phyloP scores from a whole-genome alignment of 37 sponge, comb jelly and placozoan genomes.

The Halisarca cf. caerulea region DNA sequence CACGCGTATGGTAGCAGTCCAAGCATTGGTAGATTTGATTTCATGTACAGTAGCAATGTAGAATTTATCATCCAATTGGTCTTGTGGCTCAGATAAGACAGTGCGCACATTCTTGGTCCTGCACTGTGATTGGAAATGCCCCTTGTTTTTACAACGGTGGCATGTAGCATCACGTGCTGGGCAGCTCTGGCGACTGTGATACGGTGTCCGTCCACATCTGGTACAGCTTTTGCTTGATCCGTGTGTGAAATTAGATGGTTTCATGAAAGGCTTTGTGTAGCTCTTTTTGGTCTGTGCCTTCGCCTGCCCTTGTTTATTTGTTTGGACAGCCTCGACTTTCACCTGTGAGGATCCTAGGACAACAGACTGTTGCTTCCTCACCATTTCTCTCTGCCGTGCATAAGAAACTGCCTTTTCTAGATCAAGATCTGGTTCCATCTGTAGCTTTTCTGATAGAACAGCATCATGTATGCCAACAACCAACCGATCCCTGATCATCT shows the following conservation, averaged over 20 bases:
- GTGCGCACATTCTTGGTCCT: not conserved
- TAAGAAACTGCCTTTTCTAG: not conserved
- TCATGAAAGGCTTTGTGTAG: not conserved
- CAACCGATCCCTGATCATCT: slow-evolving; percentile 30
- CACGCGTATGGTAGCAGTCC: not conserved
- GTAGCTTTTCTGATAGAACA: not conserved
- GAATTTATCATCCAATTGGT: not conserved
- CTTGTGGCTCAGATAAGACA: not conserved
- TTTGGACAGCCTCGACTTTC: not conserved
- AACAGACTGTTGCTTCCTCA: slow-evolving; percentile 2
- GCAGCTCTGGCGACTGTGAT: too few species aligned
- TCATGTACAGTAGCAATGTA: slow-evolving; percentile 17
- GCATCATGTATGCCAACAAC: not conserved
- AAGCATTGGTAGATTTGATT: not conserved
- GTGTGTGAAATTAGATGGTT: too few species aligned
- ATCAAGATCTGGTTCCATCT: not conserved
- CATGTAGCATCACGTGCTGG: too few species aligned
- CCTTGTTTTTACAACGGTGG: not conserved
- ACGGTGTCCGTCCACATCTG: too few species aligned
- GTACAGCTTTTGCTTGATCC: too few species aligned
- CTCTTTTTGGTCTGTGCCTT: not conserved
- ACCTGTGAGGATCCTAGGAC: not conserved
- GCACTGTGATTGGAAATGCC: not conserved
- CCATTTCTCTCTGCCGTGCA: not conserved
- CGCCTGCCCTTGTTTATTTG: not conserved